phyloP scores from a whole-genome alignment of 2,113 vertebrate species.

The Neolamprologus caudopunctatus region DNA sequence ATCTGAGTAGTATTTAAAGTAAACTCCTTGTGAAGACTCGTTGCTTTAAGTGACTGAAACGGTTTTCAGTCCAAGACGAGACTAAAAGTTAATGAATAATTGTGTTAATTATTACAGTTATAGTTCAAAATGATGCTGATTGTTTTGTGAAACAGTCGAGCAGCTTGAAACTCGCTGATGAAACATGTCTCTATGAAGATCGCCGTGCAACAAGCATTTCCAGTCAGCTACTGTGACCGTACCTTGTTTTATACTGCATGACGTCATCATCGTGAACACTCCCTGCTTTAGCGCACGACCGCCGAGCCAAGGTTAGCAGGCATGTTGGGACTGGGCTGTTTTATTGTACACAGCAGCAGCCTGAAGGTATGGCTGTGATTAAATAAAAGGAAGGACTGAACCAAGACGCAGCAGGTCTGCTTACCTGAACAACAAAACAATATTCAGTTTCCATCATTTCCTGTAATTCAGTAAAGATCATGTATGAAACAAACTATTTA shows the following conservation, averaged over 20 bases:
- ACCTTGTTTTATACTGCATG: background rate
- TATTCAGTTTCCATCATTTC: background rate
- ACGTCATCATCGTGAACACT: background rate
- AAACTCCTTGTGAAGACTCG: background rate
- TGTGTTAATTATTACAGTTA: background rate
- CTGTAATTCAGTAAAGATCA: background rate
- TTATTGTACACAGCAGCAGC: background rate
- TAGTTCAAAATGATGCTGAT: background rate
- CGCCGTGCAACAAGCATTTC: background rate
- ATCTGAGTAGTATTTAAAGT: background rate
- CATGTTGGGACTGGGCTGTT: background rate
- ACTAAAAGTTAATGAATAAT: background rate
- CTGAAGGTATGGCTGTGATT: background rate
- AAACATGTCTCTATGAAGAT: background rate
- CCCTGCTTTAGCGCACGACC: background rate
- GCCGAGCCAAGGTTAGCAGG: background rate
- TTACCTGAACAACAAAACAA: background rate
- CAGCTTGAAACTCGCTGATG: background rate
- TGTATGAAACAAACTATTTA: background rate
- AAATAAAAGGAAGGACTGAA: background rate
- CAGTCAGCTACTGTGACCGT: background rate
- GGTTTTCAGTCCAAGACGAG: background rate
- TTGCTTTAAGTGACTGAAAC: background rate
- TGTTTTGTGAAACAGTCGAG: background rate
- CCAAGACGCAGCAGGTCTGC: background rate